Evolutionary conservation across 2,888 invertebrate species (phyloP).

Genomic region (Pseudococcus longispinus): DNA sequence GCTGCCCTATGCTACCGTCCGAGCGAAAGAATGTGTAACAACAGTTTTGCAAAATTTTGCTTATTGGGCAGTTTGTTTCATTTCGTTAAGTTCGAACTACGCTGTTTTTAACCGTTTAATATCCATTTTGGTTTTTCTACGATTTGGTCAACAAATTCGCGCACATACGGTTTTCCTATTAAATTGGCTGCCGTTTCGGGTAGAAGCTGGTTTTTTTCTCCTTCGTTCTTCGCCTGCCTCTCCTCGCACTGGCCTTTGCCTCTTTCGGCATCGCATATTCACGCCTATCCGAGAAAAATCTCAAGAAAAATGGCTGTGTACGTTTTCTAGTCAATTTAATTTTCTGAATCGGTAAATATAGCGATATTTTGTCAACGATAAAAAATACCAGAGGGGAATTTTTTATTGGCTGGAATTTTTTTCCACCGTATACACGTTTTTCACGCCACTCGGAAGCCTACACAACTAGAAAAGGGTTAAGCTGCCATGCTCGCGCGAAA

Average conservation of each 20-base stretch:
- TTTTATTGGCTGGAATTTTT: conserved; percentile 24
- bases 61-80: conserved; percentile 53
- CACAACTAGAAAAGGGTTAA: conserved; percentile 24
- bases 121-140: conserved; percentile 45
- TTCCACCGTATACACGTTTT: background rate
- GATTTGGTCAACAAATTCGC: conserved; percentile 39
- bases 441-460: background rate
- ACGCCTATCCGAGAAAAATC: conserved; percentile 38
- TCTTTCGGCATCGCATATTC: background rate
- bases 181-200: conserved; percentile 43
- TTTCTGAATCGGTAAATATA: conserved; percentile 41
- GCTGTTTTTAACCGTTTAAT: conserved; percentile 53
- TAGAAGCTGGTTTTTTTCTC: background rate
- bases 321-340: conserved; percentile 48
- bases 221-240: background rate
- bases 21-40: conserved; percentile 38
- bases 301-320: conserved; percentile 21
- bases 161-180: conserved; percentile 36
- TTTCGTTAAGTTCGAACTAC: conserved; percentile 51
- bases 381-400: background rate
- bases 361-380: conserved; percentile 37
- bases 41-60: conserved; percentile 54
- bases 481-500: background rate
- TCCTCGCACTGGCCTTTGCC: too few relatives aligned
- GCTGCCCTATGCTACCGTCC: background rate